Base-by-base conservation (phyloP, 2,797 vertebrate species). In the Intellagama lesueurii region DNA sequence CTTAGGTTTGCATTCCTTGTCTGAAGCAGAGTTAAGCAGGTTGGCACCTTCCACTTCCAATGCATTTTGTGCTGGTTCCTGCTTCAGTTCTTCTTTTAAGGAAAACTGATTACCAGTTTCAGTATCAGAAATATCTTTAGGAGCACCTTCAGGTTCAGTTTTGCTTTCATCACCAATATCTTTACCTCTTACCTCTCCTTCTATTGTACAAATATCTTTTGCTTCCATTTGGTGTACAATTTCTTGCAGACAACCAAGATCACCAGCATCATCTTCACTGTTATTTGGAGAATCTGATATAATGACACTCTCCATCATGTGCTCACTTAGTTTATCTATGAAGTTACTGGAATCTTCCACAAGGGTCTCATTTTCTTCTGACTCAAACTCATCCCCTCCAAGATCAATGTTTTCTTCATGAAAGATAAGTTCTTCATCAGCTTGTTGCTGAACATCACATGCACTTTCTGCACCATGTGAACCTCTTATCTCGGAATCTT, bases 221-320 rank as follows among this genome's bases (percentile, higher is more conserved):
- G 96, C 93, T 91, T 96, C 97, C 11, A 95, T 88, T 70, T 97
- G 96, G 72, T 97, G 98, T 56, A 97, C 93, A 7, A 94, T 93
- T 2, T 96, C 97, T 87, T 94, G 97, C 73, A 98, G 94, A 30
- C 98, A 97, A 78, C 98, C 98, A 14, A 98, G 98, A 16, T 98
- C 98, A 22, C 97, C 98, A 0, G 97, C 94, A 2, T 99, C 98
- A 28, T 99, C 99, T 89, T 99, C 99, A 0, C 99, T 99, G 91
- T 99, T 98, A 90, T 98, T 99, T 0, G 99, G 98, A 0, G 99
- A 99, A 96, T 99, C 99, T 0, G 98, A 99, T 89, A 99, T 99
- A 95, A 99, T 97, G 87, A 99, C 99, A 0, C 99, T 99, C 90
- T 99, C 99, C 99, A 99, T 99, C 98, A 99, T 98, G 88, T 99